Evolutionary conservation across 2,888 invertebrate genomes (phyloP).

Genomic region (Cybosia mesomella): DNA sequence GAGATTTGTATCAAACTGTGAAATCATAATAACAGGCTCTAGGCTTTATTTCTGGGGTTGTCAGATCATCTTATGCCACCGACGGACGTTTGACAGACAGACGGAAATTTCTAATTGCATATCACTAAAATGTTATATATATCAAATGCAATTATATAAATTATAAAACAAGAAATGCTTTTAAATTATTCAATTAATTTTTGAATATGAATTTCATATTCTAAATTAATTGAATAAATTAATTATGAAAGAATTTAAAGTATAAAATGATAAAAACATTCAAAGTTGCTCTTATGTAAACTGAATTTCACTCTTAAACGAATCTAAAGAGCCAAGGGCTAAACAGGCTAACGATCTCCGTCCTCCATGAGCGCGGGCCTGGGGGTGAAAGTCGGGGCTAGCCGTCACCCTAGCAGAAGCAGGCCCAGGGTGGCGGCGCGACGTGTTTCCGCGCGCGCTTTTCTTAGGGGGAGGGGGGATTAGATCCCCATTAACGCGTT

Average conservation of each 20-base stretch:
- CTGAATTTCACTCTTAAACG: too few species aligned
- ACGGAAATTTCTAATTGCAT: conserved; percentile 79
- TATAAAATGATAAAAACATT: neutral
- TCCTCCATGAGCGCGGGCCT: too few species aligned
- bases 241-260: neutral
- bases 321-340: too few species aligned
- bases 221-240: too few species aligned
- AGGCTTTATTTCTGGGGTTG: conserved; percentile 55
- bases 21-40: conserved; percentile 75
- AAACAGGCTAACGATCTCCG: too few species aligned
- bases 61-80: conserved; percentile 76
- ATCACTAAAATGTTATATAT: conserved; percentile 59
- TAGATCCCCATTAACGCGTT: too few species aligned
- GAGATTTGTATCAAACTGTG: conserved; percentile 47
- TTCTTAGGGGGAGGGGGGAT: too few species aligned
- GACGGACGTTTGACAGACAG: conserved; percentile 81
- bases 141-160: conserved; percentile 62
- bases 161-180: conserved; percentile 51
- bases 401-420: too few species aligned
- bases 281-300: neutral
- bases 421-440: too few species aligned
- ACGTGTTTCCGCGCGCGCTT: too few species aligned
- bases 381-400: too few species aligned
- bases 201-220: too few species aligned
- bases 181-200: conserved; percentile 48